A percentile compares a stretch with the other conserved stretches of the same genome.
Evolutionary conservation across 1,140 invertebrate species (phyloP).

Genomic region (Trichonephila inaurata): DNA sequence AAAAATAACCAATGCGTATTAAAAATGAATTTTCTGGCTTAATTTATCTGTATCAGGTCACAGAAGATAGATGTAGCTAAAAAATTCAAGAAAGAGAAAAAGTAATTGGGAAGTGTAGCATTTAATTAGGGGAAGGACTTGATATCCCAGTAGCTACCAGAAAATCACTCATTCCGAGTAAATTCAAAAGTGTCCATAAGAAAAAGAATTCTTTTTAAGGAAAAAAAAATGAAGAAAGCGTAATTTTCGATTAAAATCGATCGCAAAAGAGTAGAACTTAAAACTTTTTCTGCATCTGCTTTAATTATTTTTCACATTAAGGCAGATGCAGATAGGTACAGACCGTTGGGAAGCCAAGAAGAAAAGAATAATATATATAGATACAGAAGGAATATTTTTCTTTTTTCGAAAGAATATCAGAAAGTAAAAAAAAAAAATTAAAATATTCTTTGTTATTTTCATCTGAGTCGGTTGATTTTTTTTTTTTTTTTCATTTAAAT

Average conservation of each 20-base stretch:
- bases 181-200: constrained; percentile 27
- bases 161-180: constrained; percentile 27
- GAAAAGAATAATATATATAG: background rate
- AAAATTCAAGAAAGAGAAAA: constrained; percentile 19
- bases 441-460: constrained; percentile 27
- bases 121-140: constrained; percentile 21
- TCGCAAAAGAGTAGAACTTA: constrained; percentile 29
- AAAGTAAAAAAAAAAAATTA: background rate
- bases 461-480: constrained; percentile 16
- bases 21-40: constrained; percentile 17
- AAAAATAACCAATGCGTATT: background rate
- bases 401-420: background rate
- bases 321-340: background rate
- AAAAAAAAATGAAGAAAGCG: background rate
- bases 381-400: background rate
- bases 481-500: background rate
- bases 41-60: background rate
- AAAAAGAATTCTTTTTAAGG: background rate
- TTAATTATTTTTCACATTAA: constrained; percentile 36
- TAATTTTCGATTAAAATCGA: constrained; percentile 36
- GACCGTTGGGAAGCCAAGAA: background rate
- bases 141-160: constrained; percentile 28
- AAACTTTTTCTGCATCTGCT: constrained; percentile 37
- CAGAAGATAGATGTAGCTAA: background rate
- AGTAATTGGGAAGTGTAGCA: constrained; percentile 15